Evolutionary conservation across 2,797 vertebrate genomes (phyloP).

Genomic region (Dromococcyx pavoninus): DNA sequence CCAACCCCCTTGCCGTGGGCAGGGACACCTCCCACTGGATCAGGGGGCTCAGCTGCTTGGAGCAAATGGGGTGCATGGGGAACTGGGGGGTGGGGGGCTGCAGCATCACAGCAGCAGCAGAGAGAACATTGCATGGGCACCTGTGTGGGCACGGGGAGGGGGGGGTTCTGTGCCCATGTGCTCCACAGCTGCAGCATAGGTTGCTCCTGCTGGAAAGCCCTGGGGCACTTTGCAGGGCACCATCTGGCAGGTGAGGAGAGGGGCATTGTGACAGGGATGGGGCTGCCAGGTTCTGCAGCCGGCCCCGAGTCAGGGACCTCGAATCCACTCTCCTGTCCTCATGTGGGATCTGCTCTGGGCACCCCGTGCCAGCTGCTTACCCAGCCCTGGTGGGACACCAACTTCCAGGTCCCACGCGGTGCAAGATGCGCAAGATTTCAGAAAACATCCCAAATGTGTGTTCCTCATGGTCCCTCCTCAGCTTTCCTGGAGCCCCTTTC

Average conservation of each 20-base stretch:
- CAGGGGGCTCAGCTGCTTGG: not conserved
- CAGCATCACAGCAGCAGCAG: rapidly evolving
- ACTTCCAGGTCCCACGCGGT: rapidly evolving
- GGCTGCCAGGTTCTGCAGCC: not conserved
- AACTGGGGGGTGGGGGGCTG: not conserved
- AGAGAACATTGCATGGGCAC: rapidly evolving
- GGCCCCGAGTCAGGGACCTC: not conserved
- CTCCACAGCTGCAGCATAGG: not conserved
- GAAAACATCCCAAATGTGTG: not conserved
- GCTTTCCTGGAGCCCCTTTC: not conserved
- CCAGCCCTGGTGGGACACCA: not conserved
- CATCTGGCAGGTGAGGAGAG: not conserved
- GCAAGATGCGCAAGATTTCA: not conserved
- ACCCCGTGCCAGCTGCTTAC: not conserved
- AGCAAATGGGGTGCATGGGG: not conserved
- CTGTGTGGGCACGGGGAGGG: rapidly evolving
- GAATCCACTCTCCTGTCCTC: not conserved
- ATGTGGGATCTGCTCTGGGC: not conserved
- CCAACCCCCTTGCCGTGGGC: too few species aligned
- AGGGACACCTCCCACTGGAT: too few species aligned
- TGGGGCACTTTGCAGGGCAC: not conserved
- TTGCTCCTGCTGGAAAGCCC: not conserved
- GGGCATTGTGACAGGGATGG: not conserved
- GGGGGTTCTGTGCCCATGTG: rapidly evolving
- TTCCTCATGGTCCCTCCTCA: not conserved